phyloP scores from a whole-genome alignment of 1,140 invertebrate species.

The Lordiphosa mommai region DNA sequence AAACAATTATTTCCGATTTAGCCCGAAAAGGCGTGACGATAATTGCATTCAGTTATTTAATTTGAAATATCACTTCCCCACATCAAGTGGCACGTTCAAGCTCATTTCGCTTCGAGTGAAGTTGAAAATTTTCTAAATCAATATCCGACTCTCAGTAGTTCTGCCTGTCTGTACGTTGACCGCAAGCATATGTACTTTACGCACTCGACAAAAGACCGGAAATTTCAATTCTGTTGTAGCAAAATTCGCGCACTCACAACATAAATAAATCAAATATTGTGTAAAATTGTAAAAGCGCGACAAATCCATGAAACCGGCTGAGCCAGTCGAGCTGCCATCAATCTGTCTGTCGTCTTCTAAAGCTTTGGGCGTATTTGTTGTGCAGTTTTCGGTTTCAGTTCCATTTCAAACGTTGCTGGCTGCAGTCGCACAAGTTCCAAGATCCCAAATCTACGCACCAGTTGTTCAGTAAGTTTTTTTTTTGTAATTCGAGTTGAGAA shows the following conservation, averaged over 20 bases:
- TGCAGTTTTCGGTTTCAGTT: conserved; percentile 46
- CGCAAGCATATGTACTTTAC: conserved; percentile 14
- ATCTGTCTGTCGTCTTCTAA: conserved; percentile 21
- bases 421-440: conserved; percentile 16
- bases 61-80: conserved; percentile 5
- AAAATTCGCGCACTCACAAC: conserved; percentile 12
- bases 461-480: conserved; percentile 8
- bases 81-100: conserved; percentile 5
- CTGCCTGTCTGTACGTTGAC: conserved; percentile 47
- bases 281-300: conserved; percentile 42
- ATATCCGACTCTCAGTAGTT: conserved; percentile 2
- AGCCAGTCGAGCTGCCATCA: conserved; percentile 10
- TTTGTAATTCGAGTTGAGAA: conserved; percentile 1
- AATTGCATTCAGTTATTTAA: neutral
- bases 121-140: conserved; percentile 13
- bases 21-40: neutral
- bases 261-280: conserved; percentile 23
- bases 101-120: conserved; percentile 2
- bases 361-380: too few species aligned
- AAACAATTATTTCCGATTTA: neutral
- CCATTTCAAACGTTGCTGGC: conserved; percentile 42
- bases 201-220: conserved; percentile 57
- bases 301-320: conserved; percentile 44
- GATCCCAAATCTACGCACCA: conserved; percentile 1
- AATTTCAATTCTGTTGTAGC: conserved; percentile 59